phyloP scores from a whole-genome alignment of 2,888 invertebrate species.

The Helobdella robusta region DNA sequence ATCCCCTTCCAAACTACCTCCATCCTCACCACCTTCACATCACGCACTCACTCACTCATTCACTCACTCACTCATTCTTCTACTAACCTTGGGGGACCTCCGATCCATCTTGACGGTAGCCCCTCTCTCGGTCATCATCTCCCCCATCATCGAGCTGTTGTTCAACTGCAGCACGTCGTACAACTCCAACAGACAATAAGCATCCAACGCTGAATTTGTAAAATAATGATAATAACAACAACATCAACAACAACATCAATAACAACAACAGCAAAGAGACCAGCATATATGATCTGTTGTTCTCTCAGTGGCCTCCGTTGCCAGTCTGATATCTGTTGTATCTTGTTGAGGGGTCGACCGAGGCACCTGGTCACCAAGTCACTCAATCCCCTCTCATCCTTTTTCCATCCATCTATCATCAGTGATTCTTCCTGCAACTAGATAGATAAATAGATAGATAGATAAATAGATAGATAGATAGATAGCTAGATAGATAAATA shows the following conservation, averaged over 20 bases:
- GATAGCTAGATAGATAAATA: no score
- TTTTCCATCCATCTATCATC: conserved; percentile 25
- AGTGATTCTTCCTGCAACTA: conserved; percentile 9
- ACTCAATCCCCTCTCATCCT: conserved; percentile 43
- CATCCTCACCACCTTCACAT: no score
- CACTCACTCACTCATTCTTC: no score
- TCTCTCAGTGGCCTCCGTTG: conserved; percentile 43
- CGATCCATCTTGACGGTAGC: no score
- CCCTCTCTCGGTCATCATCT: no score
- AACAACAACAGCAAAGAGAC: conserved; percentile 34
- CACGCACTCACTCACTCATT: no score
- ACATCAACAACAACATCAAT: not conserved
- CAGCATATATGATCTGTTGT: conserved; percentile 46
- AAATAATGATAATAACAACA: not conserved
- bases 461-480: no score
- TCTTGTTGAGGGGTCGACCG: conserved; percentile 45
- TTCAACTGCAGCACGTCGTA: conserved; percentile 58
- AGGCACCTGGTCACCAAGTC: conserved; percentile 41
- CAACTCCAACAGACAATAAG: conserved; percentile 71
- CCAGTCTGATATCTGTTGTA: conserved; percentile 49
- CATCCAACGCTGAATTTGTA: conserved; percentile 63
- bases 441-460: no score
- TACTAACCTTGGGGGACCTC: no score
- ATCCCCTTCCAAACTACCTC: no score
- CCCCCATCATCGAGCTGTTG: not conserved